These are phyloP conservation scores for Dendroctonus ponderosae DNA, from an alignment of 1,140 invertebrate genomes.

Conservation along the genomic window DNA sequence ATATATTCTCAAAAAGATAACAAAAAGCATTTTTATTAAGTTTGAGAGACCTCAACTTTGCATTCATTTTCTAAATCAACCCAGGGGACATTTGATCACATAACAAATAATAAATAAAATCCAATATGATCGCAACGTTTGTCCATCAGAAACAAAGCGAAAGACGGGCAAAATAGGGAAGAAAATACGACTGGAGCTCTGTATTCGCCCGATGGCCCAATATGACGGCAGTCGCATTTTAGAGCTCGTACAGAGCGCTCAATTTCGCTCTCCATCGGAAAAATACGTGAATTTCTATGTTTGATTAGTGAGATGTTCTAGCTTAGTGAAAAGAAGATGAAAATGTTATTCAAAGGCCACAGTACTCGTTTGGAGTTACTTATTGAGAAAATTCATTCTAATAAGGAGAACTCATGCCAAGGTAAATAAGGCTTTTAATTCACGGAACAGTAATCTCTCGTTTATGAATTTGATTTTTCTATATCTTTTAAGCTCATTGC, in stretches of 20 bases:
- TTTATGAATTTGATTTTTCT: neutral
- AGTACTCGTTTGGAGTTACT: conserved; percentile 75
- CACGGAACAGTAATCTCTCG: too few species aligned
- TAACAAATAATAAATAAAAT: too few species aligned
- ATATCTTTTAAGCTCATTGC: conserved; percentile 2
- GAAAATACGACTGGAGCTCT: conserved; percentile 1
- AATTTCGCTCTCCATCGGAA: neutral
- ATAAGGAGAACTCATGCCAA: conserved; percentile 58
- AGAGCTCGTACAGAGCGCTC: conserved; percentile 21
- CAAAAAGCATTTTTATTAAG: too few species aligned
- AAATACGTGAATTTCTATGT: conserved; percentile 10
- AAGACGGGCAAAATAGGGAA: conserved; percentile 15
- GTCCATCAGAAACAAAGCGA: conserved; percentile 7
- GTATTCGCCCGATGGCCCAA: neutral
- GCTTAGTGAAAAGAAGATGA: conserved; percentile 20
- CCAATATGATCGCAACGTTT: neutral
- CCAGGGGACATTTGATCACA: too few species aligned
- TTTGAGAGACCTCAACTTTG: too few species aligned
- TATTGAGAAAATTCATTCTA: conserved; percentile 81
- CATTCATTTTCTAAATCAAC: too few species aligned
- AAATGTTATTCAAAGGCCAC: conserved; percentile 58
- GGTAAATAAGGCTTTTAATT: conserved; percentile 8
- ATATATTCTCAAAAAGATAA: too few species aligned
- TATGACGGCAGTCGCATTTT: conserved; percentile 23
- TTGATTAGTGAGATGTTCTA: conserved; percentile 1